These are phyloP conservation scores for Octodonta nipae DNA, from an alignment of 2,888 invertebrate genomes.

Conservation along the genomic window DNA sequence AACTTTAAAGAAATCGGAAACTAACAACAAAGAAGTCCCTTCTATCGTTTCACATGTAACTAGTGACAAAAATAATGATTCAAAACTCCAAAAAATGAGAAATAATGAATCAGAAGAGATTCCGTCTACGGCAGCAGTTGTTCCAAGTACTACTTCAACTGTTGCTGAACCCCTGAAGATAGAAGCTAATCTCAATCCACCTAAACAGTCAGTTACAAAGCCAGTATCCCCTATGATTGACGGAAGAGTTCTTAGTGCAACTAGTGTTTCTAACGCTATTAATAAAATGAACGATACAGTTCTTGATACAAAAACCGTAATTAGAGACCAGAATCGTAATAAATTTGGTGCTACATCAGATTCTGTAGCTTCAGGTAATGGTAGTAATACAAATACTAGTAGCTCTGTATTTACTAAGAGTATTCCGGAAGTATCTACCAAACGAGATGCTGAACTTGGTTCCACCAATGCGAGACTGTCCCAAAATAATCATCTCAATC, in stretches of 20 bases:
- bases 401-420: conserved; percentile 19
- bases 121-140: conserved; percentile 28
- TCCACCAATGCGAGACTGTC: conserved; percentile 2
- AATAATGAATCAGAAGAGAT: too few species aligned
- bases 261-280: conserved; percentile 33
- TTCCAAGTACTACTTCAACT: conserved; percentile 32
- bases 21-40: conserved; percentile 1
- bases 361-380: conserved; percentile 18
- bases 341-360: conserved; percentile 20
- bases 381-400: conserved; percentile 7
- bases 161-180: conserved; percentile 34
- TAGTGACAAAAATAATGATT: not conserved
- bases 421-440: conserved; percentile 18
- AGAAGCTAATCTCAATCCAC: conserved; percentile 26
- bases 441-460: conserved; percentile 14
- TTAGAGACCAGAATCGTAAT: conserved; percentile 28
- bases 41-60: not conserved
- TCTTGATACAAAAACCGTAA: conserved; percentile 31
- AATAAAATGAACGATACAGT: conserved; percentile 36
- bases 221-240: conserved; percentile 27
- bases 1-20: not conserved
- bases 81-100: too few species aligned
- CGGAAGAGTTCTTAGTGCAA: conserved; percentile 30
- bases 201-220: conserved; percentile 14
- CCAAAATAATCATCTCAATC: conserved; percentile 14